Percentiles rank a stretch among this genome's conserved stretches.
These are phyloP conservation scores for Cistogaster globosa DNA, from an alignment of 2,888 invertebrate species.

Conservation along the genomic window DNA sequence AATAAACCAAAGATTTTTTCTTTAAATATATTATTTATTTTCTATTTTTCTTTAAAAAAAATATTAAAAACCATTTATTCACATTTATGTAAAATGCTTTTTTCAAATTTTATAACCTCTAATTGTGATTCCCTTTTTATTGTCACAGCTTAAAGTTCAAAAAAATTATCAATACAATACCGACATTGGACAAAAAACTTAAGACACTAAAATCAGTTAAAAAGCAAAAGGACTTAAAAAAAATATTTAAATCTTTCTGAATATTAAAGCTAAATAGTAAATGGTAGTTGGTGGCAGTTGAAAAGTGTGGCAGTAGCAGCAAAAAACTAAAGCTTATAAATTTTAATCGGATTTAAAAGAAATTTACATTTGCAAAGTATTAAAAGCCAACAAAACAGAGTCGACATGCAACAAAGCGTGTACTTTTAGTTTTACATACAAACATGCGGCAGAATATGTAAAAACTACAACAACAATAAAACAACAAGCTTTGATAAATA, in stretches of 20 bases:
- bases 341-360: constrained; percentile 69
- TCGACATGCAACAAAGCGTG: constrained; percentile 51
- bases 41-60: too few species aligned
- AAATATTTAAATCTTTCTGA: neutral
- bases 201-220: neutral
- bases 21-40: too few species aligned
- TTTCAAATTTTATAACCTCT: neutral
- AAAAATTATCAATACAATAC: neutral
- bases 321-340: constrained; percentile 68
- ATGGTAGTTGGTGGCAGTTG: constrained; percentile 32
- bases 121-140: too few species aligned
- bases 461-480: neutral
- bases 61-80: too few species aligned
- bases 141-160: too few species aligned
- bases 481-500: constrained; percentile 48
- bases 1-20: too few species aligned
- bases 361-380: constrained; percentile 69
- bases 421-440: neutral
- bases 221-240: neutral
- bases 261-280: constrained; percentile 59
- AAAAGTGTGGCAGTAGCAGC: constrained; percentile 19
- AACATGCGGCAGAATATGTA: neutral
- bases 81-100: too few species aligned
- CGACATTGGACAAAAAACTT: neutral
- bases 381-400: constrained; percentile 56